Evolutionary conservation across 2,888 invertebrate genomes (phyloP).

Genomic region (Limenitis camilla): DNA sequence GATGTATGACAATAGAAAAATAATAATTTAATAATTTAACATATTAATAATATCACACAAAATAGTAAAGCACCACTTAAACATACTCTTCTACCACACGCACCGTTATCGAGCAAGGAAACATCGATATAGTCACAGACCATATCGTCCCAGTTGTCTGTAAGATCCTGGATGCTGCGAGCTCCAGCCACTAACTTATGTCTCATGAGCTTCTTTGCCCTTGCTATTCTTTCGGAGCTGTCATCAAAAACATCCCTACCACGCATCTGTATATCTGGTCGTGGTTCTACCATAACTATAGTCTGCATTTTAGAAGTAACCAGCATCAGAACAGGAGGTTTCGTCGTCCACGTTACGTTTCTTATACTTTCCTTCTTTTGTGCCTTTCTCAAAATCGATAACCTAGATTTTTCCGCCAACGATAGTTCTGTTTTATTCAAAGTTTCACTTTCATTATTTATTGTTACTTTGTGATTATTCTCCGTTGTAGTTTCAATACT

Average conservation of each 20-base stretch:
- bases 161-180: conserved; percentile 49
- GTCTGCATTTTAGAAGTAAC: conserved; percentile 48
- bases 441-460: neutral
- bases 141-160: conserved; percentile 57
- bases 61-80: neutral
- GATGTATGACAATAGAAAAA: no score
- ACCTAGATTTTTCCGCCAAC: conserved; percentile 51
- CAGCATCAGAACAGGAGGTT: conserved; percentile 56
- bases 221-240: conserved; percentile 37
- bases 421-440: conserved; percentile 33
- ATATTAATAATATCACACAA: neutral
- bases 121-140: conserved; percentile 61
- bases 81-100: neutral
- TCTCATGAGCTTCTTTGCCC: conserved; percentile 55
- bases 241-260: conserved; percentile 38
- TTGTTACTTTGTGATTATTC: conserved; percentile 3
- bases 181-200: conserved; percentile 48
- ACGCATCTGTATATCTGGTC: conserved; percentile 33
- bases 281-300: conserved; percentile 51
- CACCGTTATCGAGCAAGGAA: conserved; percentile 33
- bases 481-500: neutral
- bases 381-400: conserved; percentile 57
- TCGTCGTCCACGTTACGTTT: conserved; percentile 31
- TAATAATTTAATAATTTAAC: no score
- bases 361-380: conserved; percentile 42